These are phyloP conservation scores for Ispidina picta DNA, from an alignment of 2,797 vertebrate species.

Conservation along the genomic window DNA sequence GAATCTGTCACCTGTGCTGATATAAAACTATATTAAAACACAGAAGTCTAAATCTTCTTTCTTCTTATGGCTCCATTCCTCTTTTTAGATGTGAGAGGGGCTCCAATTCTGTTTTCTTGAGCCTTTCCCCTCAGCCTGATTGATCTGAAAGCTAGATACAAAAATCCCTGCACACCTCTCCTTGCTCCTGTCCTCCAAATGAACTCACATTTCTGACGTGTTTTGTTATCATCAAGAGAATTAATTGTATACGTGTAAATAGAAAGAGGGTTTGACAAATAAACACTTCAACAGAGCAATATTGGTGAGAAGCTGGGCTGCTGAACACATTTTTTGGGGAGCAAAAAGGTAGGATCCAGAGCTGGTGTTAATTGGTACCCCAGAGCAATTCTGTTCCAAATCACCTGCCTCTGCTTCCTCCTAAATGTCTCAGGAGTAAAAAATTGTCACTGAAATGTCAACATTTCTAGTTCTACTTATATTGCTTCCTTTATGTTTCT, in stretches of 20 bases:
- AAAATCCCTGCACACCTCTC: neutral
- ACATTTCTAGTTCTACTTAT: neutral
- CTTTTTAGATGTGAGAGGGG: neutral
- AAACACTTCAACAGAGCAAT: neutral
- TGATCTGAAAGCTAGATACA: neutral
- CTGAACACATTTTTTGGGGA: neutral
- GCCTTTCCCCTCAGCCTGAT: neutral
- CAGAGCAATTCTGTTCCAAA: neutral
- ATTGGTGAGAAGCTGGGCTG: neutral
- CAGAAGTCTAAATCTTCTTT: neutral
- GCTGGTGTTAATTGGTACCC: neutral
- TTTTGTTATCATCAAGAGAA: neutral
- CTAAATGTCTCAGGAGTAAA: neutral
- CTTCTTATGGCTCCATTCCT: neutral
- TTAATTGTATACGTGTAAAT: neutral
- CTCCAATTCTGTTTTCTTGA: neutral
- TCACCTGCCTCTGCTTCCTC: neutral
- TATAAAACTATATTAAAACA: neutral
- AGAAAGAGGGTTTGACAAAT: neutral
- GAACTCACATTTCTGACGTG: neutral
- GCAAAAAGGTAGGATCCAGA: neutral
- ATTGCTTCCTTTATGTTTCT: neutral
- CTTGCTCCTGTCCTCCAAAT: neutral
- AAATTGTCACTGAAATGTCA: neutral
- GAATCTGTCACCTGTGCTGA: neutral